Base-by-base conservation (phyloP, 1,140 invertebrate species). In the Orchesella cincta region DNA sequence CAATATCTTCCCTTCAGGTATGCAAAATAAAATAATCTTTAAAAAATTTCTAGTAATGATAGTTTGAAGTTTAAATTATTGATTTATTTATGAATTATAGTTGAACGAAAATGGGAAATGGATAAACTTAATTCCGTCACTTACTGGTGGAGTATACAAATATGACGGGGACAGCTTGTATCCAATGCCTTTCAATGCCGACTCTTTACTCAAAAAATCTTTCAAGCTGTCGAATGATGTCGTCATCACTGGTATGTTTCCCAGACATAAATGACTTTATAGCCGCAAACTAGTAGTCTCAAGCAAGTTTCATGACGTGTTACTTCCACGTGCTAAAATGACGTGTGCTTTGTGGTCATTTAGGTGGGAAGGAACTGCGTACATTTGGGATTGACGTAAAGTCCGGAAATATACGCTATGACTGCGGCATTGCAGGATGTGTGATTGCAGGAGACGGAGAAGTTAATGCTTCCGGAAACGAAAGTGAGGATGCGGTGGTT, bases 101-200 rank as follows among this genome's bases (percentile, higher is more conserved):
- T 86, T 97, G 20, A 93, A 90, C 64, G 92, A 92, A 77, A 91
- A 94, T 87, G 95, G 94, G 0, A 91, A 95, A 84, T 92, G 90
- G 87, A 90, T 95, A 39, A 89, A 93, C 79, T 88, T 98, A 81
- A 95, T 98, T 83, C 96, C 96, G 36, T 96, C 96, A 0, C 85
- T 98, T 12, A 93, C 91, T 85, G 96, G 96, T 14, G 90, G 91
- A 23, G 87, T 98, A 8, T 98, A 96, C 85, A 93, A 92, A 84
- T 94, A 96, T 85, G 93, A 97, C 87, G 95, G 94, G 0, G 90
- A 94, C 71, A 92, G 89, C 82, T 90, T 98, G 73, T 93, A 97
- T 86, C 90, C 92, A 0, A 87, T 98, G 73, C 94, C 94, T 26
- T 89, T 98, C 76, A 91, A 91, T 70, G 91, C 93, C 0, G 94